phyloP scores from a whole-genome alignment of 2,113 vertebrate genomes.

The Micronycteris hirsuta region DNA sequence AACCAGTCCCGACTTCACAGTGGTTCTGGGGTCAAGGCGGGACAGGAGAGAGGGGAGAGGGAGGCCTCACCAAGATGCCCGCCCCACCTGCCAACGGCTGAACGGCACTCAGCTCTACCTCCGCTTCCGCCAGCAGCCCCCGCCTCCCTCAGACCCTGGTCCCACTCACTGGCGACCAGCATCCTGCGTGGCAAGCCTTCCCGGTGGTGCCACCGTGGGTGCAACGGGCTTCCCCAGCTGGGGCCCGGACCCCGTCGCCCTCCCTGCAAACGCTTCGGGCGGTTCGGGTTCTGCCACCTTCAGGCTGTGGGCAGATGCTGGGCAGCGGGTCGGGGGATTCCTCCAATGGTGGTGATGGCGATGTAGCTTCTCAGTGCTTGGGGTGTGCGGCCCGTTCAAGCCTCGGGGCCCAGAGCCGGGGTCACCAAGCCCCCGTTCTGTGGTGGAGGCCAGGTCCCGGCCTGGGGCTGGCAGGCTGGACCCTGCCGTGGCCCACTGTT shows the following conservation, averaged over 20 bases:
- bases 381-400: background rate
- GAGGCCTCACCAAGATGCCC: fast-evolving
- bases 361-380: fast-evolving
- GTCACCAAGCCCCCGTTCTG: fast-evolving
- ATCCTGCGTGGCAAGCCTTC: background rate
- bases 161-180: background rate
- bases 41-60: fast-evolving
- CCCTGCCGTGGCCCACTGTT: background rate
- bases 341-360: fast-evolving
- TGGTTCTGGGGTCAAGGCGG: background rate
- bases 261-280: background rate
- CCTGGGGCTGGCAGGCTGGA: background rate
- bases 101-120: background rate
- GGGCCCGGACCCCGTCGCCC: background rate
- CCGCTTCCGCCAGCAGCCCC: background rate
- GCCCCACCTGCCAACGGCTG: fast-evolving
- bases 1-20: background rate
- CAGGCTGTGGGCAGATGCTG: too few species aligned
- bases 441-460: background rate
- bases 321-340: fast-evolving
- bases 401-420: background rate
- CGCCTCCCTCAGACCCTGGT: background rate
- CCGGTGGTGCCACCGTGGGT: background rate
- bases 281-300: background rate
- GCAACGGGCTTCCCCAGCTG: fast-evolving